Evolutionary conservation across 2,113 vertebrate species (phyloP).

Genomic region (Tapirus terrestris): DNA sequence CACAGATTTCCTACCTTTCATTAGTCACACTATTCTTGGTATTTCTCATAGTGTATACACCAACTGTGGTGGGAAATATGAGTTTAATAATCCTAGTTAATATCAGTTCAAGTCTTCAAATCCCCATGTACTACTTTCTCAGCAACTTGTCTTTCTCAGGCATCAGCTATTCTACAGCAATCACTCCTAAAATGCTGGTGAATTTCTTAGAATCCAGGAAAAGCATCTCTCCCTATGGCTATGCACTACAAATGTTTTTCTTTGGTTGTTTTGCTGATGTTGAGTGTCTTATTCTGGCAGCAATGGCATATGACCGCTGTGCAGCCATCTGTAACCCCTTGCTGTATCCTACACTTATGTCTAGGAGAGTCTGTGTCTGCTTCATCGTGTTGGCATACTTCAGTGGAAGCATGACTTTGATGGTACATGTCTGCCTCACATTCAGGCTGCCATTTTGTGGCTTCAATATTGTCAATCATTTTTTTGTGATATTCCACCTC

Average conservation of each 20-base stretch:
- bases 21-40: conserved; percentile 62
- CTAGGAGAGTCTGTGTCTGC: conserved; percentile 25
- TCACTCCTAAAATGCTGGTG: conserved; percentile 75
- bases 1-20: conserved; percentile 26
- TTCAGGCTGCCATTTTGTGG: conserved; percentile 67
- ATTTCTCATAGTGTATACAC: conserved; percentile 57
- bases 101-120: conserved; percentile 56
- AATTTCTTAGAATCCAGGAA: conserved; percentile 66
- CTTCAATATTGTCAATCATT: conserved; percentile 70
- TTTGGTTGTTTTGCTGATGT: conserved; percentile 76
- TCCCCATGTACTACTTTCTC: conserved; percentile 79
- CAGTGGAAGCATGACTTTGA: conserved; percentile 17
- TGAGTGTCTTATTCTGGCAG: conserved; percentile 70
- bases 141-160: conserved; percentile 79
- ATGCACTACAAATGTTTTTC: conserved; percentile 72
- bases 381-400: conserved; percentile 41
- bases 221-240: conserved; percentile 66
- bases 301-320: conserved; percentile 69
- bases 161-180: conserved; percentile 73
- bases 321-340: conserved; percentile 72
- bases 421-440: conserved; percentile 58
- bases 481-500: conserved; percentile 76
- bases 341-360: conserved; percentile 52
- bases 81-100: conserved; percentile 63
- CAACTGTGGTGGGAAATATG: conserved; percentile 70